Percentiles rank a stretch among this genome's conserved stretches.
phyloP scores from a whole-genome alignment of 2,113 vertebrate species.

The Lipophrys pholis region DNA sequence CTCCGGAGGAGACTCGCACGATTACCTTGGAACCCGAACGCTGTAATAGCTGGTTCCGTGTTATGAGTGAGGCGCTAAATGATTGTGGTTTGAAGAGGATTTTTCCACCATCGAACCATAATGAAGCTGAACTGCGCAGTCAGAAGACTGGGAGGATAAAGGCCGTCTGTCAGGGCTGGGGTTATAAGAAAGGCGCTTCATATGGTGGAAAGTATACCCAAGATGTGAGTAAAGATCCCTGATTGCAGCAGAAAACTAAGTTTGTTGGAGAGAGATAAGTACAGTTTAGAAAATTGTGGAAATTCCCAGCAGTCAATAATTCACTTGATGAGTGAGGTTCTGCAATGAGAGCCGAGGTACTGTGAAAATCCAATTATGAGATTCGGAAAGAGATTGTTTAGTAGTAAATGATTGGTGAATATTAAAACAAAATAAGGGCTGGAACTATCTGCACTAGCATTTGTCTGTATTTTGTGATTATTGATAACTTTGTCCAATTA shows the following conservation, averaged over 20 bases:
- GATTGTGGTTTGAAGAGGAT: slow-evolving; percentile 10
- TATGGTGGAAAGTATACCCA: neutral
- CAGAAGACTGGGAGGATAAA: neutral
- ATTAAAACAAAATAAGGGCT: too few relatives aligned
- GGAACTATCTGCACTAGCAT: too few relatives aligned
- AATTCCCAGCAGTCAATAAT: neutral
- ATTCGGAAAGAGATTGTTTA: neutral
- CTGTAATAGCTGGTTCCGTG: slow-evolving; percentile 50
- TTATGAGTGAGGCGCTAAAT: slow-evolving; percentile 52
- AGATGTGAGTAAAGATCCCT: neutral
- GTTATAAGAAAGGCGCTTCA: slow-evolving; percentile 1
- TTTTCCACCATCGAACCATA: slow-evolving; percentile 17
- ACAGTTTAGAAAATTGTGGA: neutral
- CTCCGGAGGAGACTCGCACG: slow-evolving; percentile 42
- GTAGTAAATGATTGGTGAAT: too few relatives aligned
- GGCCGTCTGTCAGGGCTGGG: neutral
- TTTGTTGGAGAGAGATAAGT: too few relatives aligned
- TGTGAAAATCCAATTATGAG: neutral
- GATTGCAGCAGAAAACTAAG: neutral
- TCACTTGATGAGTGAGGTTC: neutral
- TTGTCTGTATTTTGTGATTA: too few relatives aligned
- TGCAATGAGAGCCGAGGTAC: too few relatives aligned
- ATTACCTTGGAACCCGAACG: slow-evolving; percentile 43
- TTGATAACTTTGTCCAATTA: too few relatives aligned
- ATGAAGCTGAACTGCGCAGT: slow-evolving; percentile 17